Evolutionary conservation across 2,888 invertebrate species (phyloP), one percentile per base, ranked within the genome.

Genomic region (Phyllotreta cruciferae): DNA sequence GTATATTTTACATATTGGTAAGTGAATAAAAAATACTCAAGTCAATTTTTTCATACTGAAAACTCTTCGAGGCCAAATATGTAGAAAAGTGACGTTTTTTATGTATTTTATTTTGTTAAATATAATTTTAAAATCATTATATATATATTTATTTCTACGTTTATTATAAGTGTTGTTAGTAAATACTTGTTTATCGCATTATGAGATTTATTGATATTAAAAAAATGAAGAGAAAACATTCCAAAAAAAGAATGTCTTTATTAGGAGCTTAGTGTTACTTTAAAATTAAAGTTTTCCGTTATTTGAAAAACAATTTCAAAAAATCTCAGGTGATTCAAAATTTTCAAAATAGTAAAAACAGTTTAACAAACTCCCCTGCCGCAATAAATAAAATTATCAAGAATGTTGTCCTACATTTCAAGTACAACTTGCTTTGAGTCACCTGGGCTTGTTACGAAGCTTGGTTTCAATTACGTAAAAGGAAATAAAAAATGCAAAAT

Each of bases 41-140:
- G 70, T 70, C 70, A 70, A 68, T 70, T 70, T 67, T 24, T 67
- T 62, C 53, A 54, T 60, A 58, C 60, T 60, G 44, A 56, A 63
- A 65, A 66, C 55, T 60, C 56, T 66, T 70, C 64, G 73, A 71
- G 74, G 74, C 74, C 73, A 74, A 73, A 71, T 69, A 71, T 64
- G 64, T 68, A 54, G 68, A 62, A 65, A 70, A 69, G 69, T 62
- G 66, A 66, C 58, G 63, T 66, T 69, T 68, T 69, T 69, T 64
- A 66, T 68, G 64, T 67, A 66, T 68, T 66, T 64, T 68, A 63
- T 68, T 63, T 64, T 65, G 63, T 68, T 63, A 65, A 66, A 68
- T 68, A 64, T 69, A 63, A 62, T 66, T 69, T 64, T 65, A 62
- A 65, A 60, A 64, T 62, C 64, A 64, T 67, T 67, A 62, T 47